phyloP scores from a whole-genome alignment of 2,888 invertebrate species.

The Chaetogeoica ovagalla region DNA sequence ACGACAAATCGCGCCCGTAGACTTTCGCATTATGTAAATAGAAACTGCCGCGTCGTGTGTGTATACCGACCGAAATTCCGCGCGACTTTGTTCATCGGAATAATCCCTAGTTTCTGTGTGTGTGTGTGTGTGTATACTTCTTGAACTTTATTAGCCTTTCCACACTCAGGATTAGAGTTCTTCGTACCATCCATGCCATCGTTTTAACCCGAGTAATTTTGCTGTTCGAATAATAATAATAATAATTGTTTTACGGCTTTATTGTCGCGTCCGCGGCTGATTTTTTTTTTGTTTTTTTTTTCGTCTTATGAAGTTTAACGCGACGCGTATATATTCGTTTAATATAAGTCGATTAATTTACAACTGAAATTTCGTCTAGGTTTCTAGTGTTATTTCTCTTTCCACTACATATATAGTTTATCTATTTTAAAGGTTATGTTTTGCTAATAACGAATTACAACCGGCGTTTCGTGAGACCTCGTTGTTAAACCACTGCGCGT shows the following conservation, averaged over 20 bases:
- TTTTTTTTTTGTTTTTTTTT: neutral
- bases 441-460: neutral
- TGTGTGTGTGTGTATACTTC: neutral
- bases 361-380: neutral
- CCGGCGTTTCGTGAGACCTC: neutral
- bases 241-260: constrained; percentile 47
- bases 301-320: neutral
- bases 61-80: neutral
- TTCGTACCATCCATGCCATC: neutral
- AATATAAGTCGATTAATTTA: neutral
- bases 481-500: neutral
- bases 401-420: neutral
- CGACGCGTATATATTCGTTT: constrained; percentile 1
- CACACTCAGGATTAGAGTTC: constrained; percentile 15
- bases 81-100: constrained; percentile 5
- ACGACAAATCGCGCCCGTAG: neutral
- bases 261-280: neutral
- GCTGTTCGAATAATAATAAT: constrained; percentile 26
- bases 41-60: neutral
- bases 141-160: constrained; percentile 28
- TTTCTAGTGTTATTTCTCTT: neutral
- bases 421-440: neutral
- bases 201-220: constrained; percentile 6
- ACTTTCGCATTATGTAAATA: constrained; percentile 33
- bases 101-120: constrained; percentile 15